phyloP scores from a whole-genome alignment of 92 coral and sea anemone species.

The Micromussa lordhowensis region DNA sequence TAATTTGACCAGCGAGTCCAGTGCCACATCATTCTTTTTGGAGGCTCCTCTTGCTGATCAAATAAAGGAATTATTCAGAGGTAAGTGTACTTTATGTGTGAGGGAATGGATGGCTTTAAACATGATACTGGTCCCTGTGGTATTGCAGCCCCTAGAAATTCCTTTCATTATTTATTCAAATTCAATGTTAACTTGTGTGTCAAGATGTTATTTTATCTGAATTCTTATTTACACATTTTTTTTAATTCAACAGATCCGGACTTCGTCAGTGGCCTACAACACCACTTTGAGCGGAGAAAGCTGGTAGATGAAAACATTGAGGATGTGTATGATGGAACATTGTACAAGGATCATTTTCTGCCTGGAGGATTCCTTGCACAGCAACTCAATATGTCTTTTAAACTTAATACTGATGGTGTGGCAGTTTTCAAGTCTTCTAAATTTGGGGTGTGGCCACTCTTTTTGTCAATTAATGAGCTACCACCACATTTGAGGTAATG shows the following conservation, averaged over 20 bases:
- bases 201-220: too few species aligned
- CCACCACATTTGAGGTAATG: constrained; percentile 52
- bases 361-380: too few species aligned
- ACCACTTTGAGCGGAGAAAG: constrained; percentile 31
- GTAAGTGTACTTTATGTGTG: constrained; percentile 15
- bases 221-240: too few species aligned
- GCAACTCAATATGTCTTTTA: too few species aligned
- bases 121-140: too few species aligned
- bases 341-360: constrained; percentile 6
- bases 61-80: constrained; percentile 45
- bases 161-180: not conserved
- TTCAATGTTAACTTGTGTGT: too few species aligned
- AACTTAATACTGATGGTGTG: constrained; percentile 57
- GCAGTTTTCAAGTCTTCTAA: constrained; percentile 59
- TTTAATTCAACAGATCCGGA: constrained; percentile 32
- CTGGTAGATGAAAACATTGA: constrained; percentile 44
- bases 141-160: too few species aligned
- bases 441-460: constrained; percentile 63
- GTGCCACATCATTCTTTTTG: constrained; percentile 50
- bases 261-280: constrained; percentile 28
- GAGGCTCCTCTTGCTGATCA: constrained; percentile 55
- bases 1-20: constrained; percentile 15
- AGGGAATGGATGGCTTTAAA: too few species aligned
- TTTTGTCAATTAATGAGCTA: constrained; percentile 57
- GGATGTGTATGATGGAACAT: constrained; percentile 57